Base-by-base conservation (phyloP, 2,113 vertebrate genomes). In the Calcarius ornatus region DNA sequence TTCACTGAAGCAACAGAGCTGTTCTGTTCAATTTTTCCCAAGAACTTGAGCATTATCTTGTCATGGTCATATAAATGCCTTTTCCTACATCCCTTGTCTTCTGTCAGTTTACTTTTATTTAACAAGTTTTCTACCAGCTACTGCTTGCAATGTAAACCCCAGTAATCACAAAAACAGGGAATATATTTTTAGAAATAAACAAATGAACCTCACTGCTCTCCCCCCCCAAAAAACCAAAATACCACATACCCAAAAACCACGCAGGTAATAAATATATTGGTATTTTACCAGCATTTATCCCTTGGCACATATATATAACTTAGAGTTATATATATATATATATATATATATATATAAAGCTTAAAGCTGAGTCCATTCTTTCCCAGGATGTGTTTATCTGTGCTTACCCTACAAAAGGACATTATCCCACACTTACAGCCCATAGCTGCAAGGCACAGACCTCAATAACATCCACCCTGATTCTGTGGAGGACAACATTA, bases 181-280 rank as follows among this genome's bases (percentile, higher is more conserved):
- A 77, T 19, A 43, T 25, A 82, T 33, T 40, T 30, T 76, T n/a
- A 77, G 72, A 85, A 81, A 72, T 6, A 50, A 40, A 59, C 2
- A 22, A 15, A 45, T 43, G 8, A 50, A 25, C 38, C 14, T 71
- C 31, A 47, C 16, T 9, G 28, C 16, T 35, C 11, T 37, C 12
- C 35, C 30, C 14, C 1, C 1, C 20, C 2, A 22, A 25, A 70
- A 63, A 35, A 8, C 1, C 13, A 31, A 23, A 43, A 7, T 3
- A 38, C 4, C 22, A 16, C 65, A 22, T 10, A 64, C 10, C 28
- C 33, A 4, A 25, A 76, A 70, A 2, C 1, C 13, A 22, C 4
- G 0, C 9, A 68, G 7, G 3, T 12, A 45, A 5, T 35, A 53
- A 85, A 73, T 37, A 45, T 8, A 53, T 3, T 19, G 12, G 3